Evolutionary conservation across 1,140 invertebrate genomes (phyloP).

Genomic region (Aricia agestis): DNA sequence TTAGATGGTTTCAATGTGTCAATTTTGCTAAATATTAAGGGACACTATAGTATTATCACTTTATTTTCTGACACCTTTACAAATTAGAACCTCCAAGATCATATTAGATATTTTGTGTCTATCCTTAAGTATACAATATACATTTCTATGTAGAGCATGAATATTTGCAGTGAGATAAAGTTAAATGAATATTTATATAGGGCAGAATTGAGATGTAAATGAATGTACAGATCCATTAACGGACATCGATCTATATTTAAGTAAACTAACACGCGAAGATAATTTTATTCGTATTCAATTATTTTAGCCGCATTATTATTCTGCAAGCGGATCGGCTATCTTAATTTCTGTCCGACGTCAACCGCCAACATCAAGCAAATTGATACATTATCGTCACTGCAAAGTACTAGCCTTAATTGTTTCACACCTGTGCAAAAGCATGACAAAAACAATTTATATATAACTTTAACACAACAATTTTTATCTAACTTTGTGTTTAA

Average conservation of each 20-base stretch:
- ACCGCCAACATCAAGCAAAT: neutral
- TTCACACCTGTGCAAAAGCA: neutral
- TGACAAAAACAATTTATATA: neutral
- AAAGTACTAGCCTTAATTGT: neutral
- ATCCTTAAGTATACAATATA: neutral
- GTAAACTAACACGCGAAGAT: conserved; percentile 42
- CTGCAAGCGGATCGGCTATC: neutral
- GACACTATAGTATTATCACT: no score
- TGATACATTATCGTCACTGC: neutral
- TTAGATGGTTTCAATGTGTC: no score
- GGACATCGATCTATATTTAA: conserved; percentile 50
- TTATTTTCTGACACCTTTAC: neutral
- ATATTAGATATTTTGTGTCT: neutral
- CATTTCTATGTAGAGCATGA: neutral
- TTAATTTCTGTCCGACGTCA: conserved; percentile 5
- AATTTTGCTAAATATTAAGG: no score
- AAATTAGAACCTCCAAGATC: neutral
- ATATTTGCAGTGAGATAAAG: conserved; percentile 57
- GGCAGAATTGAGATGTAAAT: conserved; percentile 66
- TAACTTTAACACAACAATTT: no score
- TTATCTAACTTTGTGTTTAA: no score
- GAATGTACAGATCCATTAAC: conserved; percentile 65
- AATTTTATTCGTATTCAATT: conserved; percentile 31
- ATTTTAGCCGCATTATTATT: conserved; percentile 10
- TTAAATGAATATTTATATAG: conserved; percentile 65